Base-by-base conservation (phyloP, 1,140 invertebrate genomes). In the Drosophila pallidifrons region DNA sequence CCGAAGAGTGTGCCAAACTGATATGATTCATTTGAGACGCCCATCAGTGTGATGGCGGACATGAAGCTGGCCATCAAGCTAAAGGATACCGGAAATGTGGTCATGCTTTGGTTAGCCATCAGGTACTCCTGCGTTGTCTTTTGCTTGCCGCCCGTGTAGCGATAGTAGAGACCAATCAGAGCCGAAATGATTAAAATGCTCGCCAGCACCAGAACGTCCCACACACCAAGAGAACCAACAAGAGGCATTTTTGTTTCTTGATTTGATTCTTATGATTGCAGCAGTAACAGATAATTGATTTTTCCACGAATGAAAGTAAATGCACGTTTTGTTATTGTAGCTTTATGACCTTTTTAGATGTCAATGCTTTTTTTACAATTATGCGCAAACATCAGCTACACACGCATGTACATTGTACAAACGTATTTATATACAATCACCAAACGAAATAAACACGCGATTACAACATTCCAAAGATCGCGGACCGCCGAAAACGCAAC, bases 11-110 rank as follows among this genome's bases (percentile, higher is more conserved):
- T 96, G 8, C 97, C 97, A 92, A 94, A 96, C 55, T 94, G 95
- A 75, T 92, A 92, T 0, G 91, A 79, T 92, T 98, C 97, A 38
- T 95, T 95, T 1, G 96, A 96, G 11, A 98, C 96, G 7, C 98
- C 98, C 49, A 99, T 94, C 8, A 99, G 93, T 0, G 98, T 97
- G 25, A 99, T 96, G n/a, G 98, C 97, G 0, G 98, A 99, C 96
- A 99, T 98, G 86, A 99, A 99, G 35, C 97, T 98, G 2, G 98
- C 97, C 96, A 98, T 97, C 1, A 98, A 92, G 6, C 96, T 97
- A 73, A 98, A 96, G 5, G 96, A 96, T 0, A 98, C 97, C 1
- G 97, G 97, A 8, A 95, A 92, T 60, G 97, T 94, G n/a, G 90
- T 82, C 88, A 93, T 92, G 60, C 82, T 92, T 60, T 91, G 79